Percentiles rank a stretch among this genome's conserved stretches.
phyloP scores from a whole-genome alignment of 2,113 vertebrate genomes.

The Heterochromis multidens region DNA sequence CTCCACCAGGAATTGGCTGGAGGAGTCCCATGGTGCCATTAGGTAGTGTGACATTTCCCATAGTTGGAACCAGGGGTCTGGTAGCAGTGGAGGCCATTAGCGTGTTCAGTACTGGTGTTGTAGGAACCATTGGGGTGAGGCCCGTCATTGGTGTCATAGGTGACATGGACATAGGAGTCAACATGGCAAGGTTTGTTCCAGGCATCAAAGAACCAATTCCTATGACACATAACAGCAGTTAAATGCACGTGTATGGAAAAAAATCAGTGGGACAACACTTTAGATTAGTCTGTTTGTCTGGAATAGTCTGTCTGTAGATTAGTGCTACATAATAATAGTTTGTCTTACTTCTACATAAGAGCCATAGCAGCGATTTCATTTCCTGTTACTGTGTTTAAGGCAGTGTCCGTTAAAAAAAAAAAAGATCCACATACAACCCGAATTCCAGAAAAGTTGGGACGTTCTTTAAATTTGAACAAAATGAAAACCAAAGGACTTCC shows the following conservation, averaged over 20 bases:
- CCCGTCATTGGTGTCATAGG: conserved; percentile 63
- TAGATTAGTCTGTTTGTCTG: not conserved
- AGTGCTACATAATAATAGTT: not conserved
- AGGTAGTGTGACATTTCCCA: conserved; percentile 82
- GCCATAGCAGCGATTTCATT: not conserved
- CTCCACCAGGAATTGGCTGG: conserved; percentile 78
- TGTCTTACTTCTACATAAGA: not conserved
- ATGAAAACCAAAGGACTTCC: too few relatives aligned
- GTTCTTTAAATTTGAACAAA: too few relatives aligned
- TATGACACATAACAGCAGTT: conserved; percentile 36
- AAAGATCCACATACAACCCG: not conserved
- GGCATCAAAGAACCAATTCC: conserved; percentile 88
- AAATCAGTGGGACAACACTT: not conserved
- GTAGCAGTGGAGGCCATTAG: conserved; percentile 30
- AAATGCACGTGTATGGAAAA: not conserved
- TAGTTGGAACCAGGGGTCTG: conserved; percentile 82
- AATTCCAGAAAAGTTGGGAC: too few relatives aligned
- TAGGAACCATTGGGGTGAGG: conserved; percentile 66
- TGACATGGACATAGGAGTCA: conserved; percentile 73
- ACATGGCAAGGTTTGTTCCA: conserved; percentile 71
- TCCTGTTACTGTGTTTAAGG: not conserved
- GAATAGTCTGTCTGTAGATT: too few relatives aligned
- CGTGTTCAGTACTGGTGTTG: conserved; percentile 43
- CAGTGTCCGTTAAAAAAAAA: not conserved
- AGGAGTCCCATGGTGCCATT: conserved; percentile 85